Base-by-base conservation (phyloP, 2,797 vertebrate genomes). In the Catostomus latipinnis region DNA sequence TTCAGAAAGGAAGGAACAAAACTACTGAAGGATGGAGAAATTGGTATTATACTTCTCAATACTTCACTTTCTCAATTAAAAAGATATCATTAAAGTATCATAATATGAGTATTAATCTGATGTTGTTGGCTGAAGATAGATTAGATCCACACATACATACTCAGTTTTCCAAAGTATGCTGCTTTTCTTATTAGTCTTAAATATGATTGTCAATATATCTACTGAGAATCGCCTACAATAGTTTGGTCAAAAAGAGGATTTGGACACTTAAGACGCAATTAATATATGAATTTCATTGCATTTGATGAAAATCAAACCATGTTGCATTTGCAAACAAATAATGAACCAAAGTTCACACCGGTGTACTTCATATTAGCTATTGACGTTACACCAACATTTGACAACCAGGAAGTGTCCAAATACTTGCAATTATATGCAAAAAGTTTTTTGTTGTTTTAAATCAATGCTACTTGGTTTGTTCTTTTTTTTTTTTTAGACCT, bases 1-100 rank as follows among this genome's bases (percentile, higher is more conserved):
- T 58, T 58, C 10, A 57, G 49, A n/a, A 12, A 66, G 22, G 13
- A 76, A 16, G 22, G 58, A 22, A 82, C 8, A 83, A 62, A 50
- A 70, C 73, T 53, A 81, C 14, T 67, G 7, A 70, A 14, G 0
- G 45, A 76, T 46, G 6, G 10, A 78, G 70, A 72, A 45, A 61
- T 69, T 2, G 22, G 57, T 8, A 49, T 63, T 54, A 53, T 18
- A 10, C 9, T 8, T 68, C 16, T 49, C 6, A 48, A 10, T 60
- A 48, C 6, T 14, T 58, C 6, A 8, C 43, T 65, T 65, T 46
- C 11, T 18, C 3, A 6, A 14, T 43, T 10, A 11, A 49, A 10
- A 34, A 18, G 3, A 56, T 46, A 48, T 69, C 6, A 14, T 49
- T 8, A 13, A 60, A 34, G 12, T 63, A 58, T 18, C 46, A 43